Base-by-base conservation (phyloP, 1,140 invertebrate species). In the Ceratina calcarata region DNA sequence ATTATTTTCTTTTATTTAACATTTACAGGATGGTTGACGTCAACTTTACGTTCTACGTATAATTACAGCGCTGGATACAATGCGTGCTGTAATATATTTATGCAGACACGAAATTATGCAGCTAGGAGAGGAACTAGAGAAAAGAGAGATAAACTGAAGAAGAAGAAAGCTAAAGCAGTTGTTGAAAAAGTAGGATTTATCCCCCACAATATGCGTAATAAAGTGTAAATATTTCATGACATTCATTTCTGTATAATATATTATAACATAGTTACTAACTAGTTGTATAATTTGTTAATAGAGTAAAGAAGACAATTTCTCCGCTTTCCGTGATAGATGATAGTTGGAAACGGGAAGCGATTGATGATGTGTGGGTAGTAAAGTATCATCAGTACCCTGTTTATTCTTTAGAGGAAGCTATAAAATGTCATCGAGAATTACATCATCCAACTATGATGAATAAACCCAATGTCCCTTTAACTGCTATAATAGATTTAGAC, bases 381-480 rank as follows among this genome's bases (percentile, higher is more conserved):
- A 93, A 93, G 69, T 95, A 94, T 89, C 95, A 95, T 82, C 92
- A 93, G 77, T 94, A 93, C 94, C 93, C 93, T 81, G 90, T 95
- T 0, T 96, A 96, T 91, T 90, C 94, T 3, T 94, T 97, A 18
- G 91, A 92, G 51, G 96, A 97, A 88, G 96, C 96, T n/a, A 92
- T 98, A 10, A 89, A 95, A 73, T 94, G 93, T 84, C 95, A 97
- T 87, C 94, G 95, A 66, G 96, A 98, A 92, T 95, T 94, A 0
- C 95, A 97, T 90, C 95, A 97, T 90, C 96, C 96, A 0, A 95
- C 95, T 53, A 95, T 97, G 91, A 96, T 95, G 76, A 96, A 97
- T 93, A 88, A 92, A 60, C 95, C 96, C 2, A 93, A 95, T 91
- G 94, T 96, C 15, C 86, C 94, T 22, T 83, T 98, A 0, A 94